A percentile compares a stretch with the other conserved stretches of the same genome.
phyloP scores from a whole-genome alignment of 2,797 vertebrate genomes.

The Caiman crocodilus region DNA sequence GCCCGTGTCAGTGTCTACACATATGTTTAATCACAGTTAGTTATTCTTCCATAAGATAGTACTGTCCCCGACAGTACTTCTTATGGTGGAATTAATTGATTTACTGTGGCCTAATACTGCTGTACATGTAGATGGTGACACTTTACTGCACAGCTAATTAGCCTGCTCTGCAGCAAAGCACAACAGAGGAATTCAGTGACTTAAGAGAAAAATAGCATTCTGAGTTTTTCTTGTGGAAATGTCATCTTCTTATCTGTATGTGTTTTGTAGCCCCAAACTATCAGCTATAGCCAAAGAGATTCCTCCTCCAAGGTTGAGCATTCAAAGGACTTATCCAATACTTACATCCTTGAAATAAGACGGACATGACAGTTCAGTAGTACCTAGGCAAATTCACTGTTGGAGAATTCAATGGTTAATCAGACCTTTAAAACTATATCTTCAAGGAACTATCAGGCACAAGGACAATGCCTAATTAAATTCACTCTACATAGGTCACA shows the following conservation, averaged over 20 bases:
- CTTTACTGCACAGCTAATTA: too few relatives aligned
- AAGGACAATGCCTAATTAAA: conserved; percentile 36
- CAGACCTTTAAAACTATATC: conserved; percentile 32
- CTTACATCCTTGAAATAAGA: background rate
- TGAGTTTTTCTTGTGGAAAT: conserved; percentile 6
- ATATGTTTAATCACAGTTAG: too few relatives aligned
- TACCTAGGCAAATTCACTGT: background rate
- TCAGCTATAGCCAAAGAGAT: background rate
- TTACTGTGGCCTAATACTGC: too few relatives aligned
- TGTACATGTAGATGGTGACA: too few relatives aligned
- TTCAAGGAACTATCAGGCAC: conserved; percentile 9
- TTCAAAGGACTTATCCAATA: conserved; percentile 15
- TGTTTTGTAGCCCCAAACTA: conserved; percentile 28
- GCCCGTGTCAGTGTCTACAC: too few relatives aligned
- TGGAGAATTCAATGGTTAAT: conserved; percentile 1
- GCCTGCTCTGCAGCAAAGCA: too few relatives aligned
- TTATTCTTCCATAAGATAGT: too few relatives aligned
- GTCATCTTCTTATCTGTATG: background rate
- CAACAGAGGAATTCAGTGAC: background rate
- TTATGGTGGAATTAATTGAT: too few relatives aligned
- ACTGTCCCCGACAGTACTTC: too few relatives aligned
- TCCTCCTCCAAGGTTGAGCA: background rate
- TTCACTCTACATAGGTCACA: background rate
- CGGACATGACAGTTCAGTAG: background rate
- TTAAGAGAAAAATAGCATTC: conserved; percentile 16